A percentile compares a stretch with the other conserved stretches of the same genome.
phyloP scores from a whole-genome alignment of 2,888 invertebrate genomes.

The Drosophila percnosoma region DNA sequence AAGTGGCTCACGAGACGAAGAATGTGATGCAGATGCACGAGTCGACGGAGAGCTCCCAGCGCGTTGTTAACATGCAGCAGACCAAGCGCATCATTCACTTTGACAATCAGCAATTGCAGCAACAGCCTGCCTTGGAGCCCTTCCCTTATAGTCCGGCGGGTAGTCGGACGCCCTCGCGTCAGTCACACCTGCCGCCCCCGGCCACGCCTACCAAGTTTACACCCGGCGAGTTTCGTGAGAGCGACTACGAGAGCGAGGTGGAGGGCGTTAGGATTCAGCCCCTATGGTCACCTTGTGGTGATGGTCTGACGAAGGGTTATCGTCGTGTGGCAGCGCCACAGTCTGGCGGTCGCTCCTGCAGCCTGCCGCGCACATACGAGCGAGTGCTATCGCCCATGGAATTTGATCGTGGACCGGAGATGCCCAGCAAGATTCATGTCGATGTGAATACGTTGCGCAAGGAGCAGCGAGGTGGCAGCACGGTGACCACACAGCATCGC shows the following conservation, averaged over 20 bases:
- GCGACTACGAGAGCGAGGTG: conserved; percentile 90
- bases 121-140: conserved; percentile 81
- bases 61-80: conserved; percentile 89
- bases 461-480: conserved; percentile 74
- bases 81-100: conserved; percentile 89
- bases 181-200: conserved; percentile 85
- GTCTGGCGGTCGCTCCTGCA: conserved; percentile 85
- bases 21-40: conserved; percentile 90
- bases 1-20: conserved; percentile 88
- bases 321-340: conserved; percentile 88
- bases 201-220: conserved; percentile 88
- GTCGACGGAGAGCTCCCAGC: conserved; percentile 88
- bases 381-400: conserved; percentile 87
- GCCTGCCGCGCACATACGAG: conserved; percentile 86
- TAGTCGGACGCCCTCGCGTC: conserved; percentile 82
- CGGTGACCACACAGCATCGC: conserved; percentile 69
- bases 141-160: conserved; percentile 85
- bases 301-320: conserved; percentile 87
- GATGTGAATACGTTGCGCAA: conserved; percentile 75
- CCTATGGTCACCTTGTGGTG: conserved; percentile 88
- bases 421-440: conserved; percentile 83
- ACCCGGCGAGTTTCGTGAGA: conserved; percentile 88
- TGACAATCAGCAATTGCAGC: conserved; percentile 83
- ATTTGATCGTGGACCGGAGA: conserved; percentile 86
- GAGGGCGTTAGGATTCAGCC: conserved; percentile 87